A percentile compares a stretch with the other conserved stretches of the same genome.
These are phyloP conservation scores for Pogonus chalceus DNA, from an alignment of 1,140 invertebrate genomes.

Conservation along the genomic window DNA sequence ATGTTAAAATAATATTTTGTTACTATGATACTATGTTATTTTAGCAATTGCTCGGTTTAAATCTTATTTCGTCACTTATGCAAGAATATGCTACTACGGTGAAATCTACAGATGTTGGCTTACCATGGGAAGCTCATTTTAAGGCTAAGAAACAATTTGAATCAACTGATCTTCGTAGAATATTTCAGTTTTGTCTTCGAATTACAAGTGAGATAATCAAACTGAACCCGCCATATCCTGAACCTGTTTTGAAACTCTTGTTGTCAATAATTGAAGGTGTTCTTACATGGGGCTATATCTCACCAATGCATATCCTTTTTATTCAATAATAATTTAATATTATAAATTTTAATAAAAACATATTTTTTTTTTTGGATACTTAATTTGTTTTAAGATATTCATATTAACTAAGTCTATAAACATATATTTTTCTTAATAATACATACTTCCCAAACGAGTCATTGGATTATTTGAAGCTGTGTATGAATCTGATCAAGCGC, in stretches of 20 bases:
- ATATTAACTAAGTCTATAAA: conserved; percentile 12
- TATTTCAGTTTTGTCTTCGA: conserved; percentile 47
- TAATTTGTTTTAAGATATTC: conserved; percentile 6
- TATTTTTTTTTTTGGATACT: conserved; percentile 7
- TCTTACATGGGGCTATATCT: conserved; percentile 30
- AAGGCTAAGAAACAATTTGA: conserved; percentile 79
- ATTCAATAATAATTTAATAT: conserved; percentile 13
- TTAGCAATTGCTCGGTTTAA: conserved; percentile 65
- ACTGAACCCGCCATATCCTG: conserved; percentile 26
- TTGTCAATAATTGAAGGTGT: conserved; percentile 28
- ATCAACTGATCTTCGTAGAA: conserved; percentile 62
- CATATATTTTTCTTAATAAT: conserved; percentile 38
- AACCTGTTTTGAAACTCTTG: conserved; percentile 25
- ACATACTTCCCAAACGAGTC: conserved; percentile 52
- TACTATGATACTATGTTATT: conserved; percentile 13
- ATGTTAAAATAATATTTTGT: neutral
- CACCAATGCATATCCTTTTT: conserved; percentile 49
- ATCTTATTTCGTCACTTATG: conserved; percentile 68
- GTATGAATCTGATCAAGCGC: conserved; percentile 54
- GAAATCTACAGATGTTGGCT: conserved; percentile 72
- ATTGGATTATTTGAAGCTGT: conserved; percentile 61
- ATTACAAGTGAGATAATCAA: conserved; percentile 30
- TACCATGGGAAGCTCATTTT: conserved; percentile 80
- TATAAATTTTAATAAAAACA: conserved; percentile 4
- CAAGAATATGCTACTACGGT: conserved; percentile 81